A percentile compares a stretch with the other conserved stretches of the same genome.
These are phyloP conservation scores for Bhutanitis thaidina DNA, from an alignment of 2,888 invertebrate genomes.

Conservation along the genomic window DNA sequence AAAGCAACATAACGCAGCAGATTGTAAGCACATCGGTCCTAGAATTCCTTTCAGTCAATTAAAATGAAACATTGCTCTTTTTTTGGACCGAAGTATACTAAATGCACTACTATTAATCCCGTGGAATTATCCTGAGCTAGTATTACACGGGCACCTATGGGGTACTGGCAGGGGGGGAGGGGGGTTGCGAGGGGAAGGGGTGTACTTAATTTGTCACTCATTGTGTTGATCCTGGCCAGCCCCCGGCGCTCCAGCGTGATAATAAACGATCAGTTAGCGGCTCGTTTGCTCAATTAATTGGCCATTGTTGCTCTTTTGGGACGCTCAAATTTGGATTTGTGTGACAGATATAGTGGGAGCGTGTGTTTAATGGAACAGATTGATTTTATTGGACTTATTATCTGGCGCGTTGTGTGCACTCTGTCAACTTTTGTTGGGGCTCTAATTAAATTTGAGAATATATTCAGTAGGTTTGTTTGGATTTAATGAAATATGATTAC, in stretches of 20 bases:
- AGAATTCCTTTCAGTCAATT: no score
- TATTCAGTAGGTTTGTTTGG: background rate
- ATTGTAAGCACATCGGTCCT: no score
- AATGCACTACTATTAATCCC: constrained; percentile 8
- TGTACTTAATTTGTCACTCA: constrained; percentile 59
- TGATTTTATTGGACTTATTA: constrained; percentile 32
- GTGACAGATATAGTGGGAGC: constrained; percentile 7
- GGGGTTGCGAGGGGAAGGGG: constrained; percentile 23
- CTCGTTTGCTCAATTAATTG: constrained; percentile 61
- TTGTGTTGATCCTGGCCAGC: constrained; percentile 38
- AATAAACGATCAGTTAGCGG: constrained; percentile 39
- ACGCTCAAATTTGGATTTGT: constrained; percentile 12
- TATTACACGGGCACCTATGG: constrained; percentile 20
- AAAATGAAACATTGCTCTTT: no score
- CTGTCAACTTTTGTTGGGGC: background rate
- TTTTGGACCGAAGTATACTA: constrained; percentile 13
- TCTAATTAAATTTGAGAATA: constrained; percentile 6
- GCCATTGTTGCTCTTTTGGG: constrained; percentile 55
- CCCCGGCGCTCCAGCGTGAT: constrained; percentile 29
- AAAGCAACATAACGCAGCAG: no score
- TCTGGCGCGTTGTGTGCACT: constrained; percentile 6
- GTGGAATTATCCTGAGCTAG: constrained; percentile 8
- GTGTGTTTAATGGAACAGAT: constrained; percentile 21
- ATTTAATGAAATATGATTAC: no score
- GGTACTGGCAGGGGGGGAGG: no score